Percentiles rank a stretch among this genome's conserved stretches.
These are phyloP conservation scores for Leptodirus hochenwartii DNA, from an alignment of 2,888 invertebrate species.

Conservation along the genomic window DNA sequence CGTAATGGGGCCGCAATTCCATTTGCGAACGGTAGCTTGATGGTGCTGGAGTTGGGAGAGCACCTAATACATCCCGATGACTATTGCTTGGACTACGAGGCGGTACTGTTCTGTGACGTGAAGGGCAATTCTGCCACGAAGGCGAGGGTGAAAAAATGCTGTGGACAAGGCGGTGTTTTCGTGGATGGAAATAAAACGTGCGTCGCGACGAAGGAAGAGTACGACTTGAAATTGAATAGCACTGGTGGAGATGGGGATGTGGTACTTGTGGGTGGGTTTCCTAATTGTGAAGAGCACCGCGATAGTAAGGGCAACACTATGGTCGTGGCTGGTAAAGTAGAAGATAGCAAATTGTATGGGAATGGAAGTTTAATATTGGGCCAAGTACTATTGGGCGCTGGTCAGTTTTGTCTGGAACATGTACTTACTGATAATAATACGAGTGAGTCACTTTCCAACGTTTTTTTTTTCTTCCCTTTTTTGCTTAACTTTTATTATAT, in stretches of 20 bases:
- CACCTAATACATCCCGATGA: constrained; percentile 32
- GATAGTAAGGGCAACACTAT: too few species aligned
- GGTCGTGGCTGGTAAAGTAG: constrained; percentile 38
- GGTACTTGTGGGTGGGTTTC: constrained; percentile 17
- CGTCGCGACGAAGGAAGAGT: constrained; percentile 21
- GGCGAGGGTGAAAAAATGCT: constrained; percentile 44
- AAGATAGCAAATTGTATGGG: constrained; percentile 28
- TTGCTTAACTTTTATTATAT: not conserved
- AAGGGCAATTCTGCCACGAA: constrained; percentile 19
- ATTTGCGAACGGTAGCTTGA: constrained; percentile 44
- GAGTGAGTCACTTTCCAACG: not conserved
- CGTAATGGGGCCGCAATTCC: constrained; percentile 26
- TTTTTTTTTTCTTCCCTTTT: not conserved
- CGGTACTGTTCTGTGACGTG: constrained; percentile 41
- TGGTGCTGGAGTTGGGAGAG: constrained; percentile 32
- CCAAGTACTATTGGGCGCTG: constrained; percentile 26
- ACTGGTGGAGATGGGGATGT: constrained; percentile 16
- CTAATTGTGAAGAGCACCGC: constrained; percentile 25
- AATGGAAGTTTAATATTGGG: constrained; percentile 36
- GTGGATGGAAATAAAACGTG: constrained; percentile 35
- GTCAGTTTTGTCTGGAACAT: constrained; percentile 29
- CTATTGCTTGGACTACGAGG: constrained; percentile 51
- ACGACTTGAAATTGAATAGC: constrained; percentile 19
- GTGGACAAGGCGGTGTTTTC: constrained; percentile 43
- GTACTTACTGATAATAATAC: constrained; percentile 11